Conservation (phyloP, 1,140 invertebrate genomes). For the Sycophila sp. region DNA sequence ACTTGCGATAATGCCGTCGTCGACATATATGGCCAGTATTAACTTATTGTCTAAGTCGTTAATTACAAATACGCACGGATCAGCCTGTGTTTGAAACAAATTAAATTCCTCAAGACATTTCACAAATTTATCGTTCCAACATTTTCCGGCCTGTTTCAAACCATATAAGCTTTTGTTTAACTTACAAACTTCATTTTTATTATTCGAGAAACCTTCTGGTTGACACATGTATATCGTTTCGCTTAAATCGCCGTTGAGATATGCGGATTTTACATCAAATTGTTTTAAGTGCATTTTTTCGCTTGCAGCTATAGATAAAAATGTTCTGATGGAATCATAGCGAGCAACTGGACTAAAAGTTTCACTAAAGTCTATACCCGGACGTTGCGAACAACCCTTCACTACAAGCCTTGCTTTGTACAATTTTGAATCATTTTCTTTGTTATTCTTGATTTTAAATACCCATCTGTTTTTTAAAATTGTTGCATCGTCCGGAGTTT, state of each 20-base stretch:
- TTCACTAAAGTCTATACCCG: constrained; percentile 47
- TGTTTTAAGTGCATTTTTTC: neutral
- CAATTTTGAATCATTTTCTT: constrained; percentile 31
- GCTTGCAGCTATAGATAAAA: constrained; percentile 39
- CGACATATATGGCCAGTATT: constrained; percentile 24
- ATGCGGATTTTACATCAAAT: constrained; percentile 15
- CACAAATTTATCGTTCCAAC: constrained; percentile 52
- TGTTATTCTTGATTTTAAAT: constrained; percentile 1
- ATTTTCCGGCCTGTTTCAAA: constrained; percentile 50
- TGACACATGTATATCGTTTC: constrained; percentile 25
- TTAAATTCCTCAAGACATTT: constrained; percentile 20
- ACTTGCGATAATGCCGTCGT: constrained; percentile 33
- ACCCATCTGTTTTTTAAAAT: constrained; percentile 18
- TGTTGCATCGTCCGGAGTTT: neutral
- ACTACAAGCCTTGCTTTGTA: constrained; percentile 45
- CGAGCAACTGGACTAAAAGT: constrained; percentile 52
- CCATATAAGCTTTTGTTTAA: constrained; percentile 60
- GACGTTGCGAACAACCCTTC: constrained; percentile 42
- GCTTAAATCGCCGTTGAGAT: neutral
- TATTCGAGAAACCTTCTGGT: neutral
- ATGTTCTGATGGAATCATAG: constrained; percentile 42
- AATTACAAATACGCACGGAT: constrained; percentile 36
- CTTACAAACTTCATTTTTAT: constrained; percentile 40
- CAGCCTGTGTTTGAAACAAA: constrained; percentile 31
- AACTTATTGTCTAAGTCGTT: constrained; percentile 21